Evolutionary conservation across 2,888 invertebrate genomes (phyloP).

Genomic region (Priocnemis perturbator): DNA sequence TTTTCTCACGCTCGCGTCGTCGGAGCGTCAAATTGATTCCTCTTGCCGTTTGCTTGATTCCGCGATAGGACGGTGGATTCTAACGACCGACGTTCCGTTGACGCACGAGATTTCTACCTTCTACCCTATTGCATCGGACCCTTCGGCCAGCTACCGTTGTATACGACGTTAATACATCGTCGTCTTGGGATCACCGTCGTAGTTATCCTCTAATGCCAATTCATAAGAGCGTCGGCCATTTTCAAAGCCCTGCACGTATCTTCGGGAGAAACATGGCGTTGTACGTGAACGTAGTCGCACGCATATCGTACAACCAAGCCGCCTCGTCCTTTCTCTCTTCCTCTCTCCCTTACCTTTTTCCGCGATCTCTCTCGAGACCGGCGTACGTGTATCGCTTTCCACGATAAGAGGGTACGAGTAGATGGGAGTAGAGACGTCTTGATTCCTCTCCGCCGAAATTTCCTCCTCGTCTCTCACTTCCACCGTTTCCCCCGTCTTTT

Average conservation of each 20-base stretch:
- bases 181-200: constrained; percentile 55
- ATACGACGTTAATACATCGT: constrained; percentile 49
- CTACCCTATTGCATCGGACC: neutral
- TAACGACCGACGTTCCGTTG: no score
- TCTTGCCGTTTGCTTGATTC: no score
- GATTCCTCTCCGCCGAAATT: constrained; percentile 41
- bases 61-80: no score
- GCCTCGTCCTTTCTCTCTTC: neutral
- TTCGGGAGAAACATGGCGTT: constrained; percentile 54
- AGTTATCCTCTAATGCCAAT: constrained; percentile 60
- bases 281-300: constrained; percentile 6
- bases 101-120: no score
- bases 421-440: constrained; percentile 29
- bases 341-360: no score
- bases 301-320: constrained; percentile 23
- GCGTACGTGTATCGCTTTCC: constrained; percentile 53
- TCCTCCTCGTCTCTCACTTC: constrained; percentile 9
- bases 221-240: constrained; percentile 60
- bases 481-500: constrained; percentile 1
- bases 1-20: no score
- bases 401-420: constrained; percentile 43
- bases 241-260: constrained; percentile 70
- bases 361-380: constrained; percentile 36
- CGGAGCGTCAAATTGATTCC: no score
- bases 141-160: constrained; percentile 19